Conservation (phyloP, 2,888 invertebrate genomes). For the Stenolophus ochropezus region DNA sequence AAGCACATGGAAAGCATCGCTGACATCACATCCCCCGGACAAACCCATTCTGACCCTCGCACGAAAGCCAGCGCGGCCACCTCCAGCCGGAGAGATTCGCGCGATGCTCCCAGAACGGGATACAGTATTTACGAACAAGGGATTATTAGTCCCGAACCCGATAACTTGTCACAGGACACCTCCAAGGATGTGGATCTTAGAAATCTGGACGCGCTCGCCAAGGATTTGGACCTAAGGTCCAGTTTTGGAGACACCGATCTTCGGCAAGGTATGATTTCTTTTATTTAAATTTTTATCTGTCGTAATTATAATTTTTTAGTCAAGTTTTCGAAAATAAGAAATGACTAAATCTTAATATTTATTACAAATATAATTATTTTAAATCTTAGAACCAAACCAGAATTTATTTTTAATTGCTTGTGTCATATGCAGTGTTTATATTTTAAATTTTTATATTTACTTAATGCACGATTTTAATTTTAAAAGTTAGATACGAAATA, state of each 20-base stretch:
- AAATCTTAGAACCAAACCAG: too few relatives aligned
- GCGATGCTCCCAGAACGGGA: slow-evolving; percentile 66
- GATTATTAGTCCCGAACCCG: slow-evolving; percentile 76
- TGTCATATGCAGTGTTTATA: too few relatives aligned
- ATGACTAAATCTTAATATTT: too few relatives aligned
- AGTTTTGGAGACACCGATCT: slow-evolving; percentile 82
- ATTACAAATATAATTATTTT: too few relatives aligned
- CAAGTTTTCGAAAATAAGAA: too few relatives aligned
- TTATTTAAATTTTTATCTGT: too few relatives aligned
- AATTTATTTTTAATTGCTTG: too few relatives aligned
- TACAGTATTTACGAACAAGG: slow-evolving; percentile 77
- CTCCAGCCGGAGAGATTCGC: slow-evolving; percentile 16
- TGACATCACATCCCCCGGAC: slow-evolving; percentile 66
- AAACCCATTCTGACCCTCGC: slow-evolving; percentile 64
- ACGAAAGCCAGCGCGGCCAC: background rate
- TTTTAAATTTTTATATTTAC: too few relatives aligned
- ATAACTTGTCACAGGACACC: slow-evolving; percentile 65
- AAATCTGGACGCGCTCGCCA: slow-evolving; percentile 64
- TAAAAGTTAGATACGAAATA: too few relatives aligned
- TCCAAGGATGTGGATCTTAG: slow-evolving; percentile 76
- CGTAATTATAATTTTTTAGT: too few relatives aligned
- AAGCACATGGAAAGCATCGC: slow-evolving; percentile 3
- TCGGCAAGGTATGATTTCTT: slow-evolving; percentile 71
- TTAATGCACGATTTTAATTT: too few relatives aligned
- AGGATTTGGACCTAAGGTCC: slow-evolving; percentile 75